Evolutionary conservation across 2,888 invertebrate species (phyloP), one percentile per base, ranked within the genome.

Genomic region (Cheilosia urbana): DNA sequence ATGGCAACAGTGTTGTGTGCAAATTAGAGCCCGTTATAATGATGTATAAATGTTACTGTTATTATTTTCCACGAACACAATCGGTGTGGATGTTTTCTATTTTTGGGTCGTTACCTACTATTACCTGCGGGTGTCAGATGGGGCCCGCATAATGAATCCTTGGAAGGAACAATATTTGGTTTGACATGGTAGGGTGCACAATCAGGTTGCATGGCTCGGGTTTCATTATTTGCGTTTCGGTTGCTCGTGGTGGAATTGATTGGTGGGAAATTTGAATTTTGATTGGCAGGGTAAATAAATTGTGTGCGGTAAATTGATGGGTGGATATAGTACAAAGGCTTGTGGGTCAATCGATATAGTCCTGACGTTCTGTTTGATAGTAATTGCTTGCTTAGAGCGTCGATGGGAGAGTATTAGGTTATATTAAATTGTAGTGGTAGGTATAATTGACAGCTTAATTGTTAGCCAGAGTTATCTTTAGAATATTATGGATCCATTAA

Each of bases 261-360:
- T 79, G 69, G 68, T 51, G 49, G 65, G 69, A 65, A 84, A 84
- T 79, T 69, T 79, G 72, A 78, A 78, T 73, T 78, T 78, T 73
- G 72, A 83, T 77, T 77, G 82, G 55, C 62, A 73, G 78, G 62
- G 42, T 73, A 73, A 78, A 78, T 62, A 76, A 21, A 65, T 71
- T 49, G 34, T 49, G 34, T 7, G 45, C 11, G 11, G 19, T 15
- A 55, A 75, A 68, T 57, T 40, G 17, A 21, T 15, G 51, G 51
- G n/a, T 42, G 49, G 17, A 37, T 51, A 37, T 51, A 65, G 51
- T 45, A 45, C 51, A 55, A 34, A 21, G 40, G 30, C 55, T 63
- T 7, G 34, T 17, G 37, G 49, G 40, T 53, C 47, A 49, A 72
- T 62, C 53, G 60, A 72, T 60, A 65, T 51, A 24, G 49, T 66